These are phyloP conservation scores for Pentamera pediparva DNA, from an alignment of 53 echinoderm and acorn worm species.

Conservation along the genomic window DNA sequence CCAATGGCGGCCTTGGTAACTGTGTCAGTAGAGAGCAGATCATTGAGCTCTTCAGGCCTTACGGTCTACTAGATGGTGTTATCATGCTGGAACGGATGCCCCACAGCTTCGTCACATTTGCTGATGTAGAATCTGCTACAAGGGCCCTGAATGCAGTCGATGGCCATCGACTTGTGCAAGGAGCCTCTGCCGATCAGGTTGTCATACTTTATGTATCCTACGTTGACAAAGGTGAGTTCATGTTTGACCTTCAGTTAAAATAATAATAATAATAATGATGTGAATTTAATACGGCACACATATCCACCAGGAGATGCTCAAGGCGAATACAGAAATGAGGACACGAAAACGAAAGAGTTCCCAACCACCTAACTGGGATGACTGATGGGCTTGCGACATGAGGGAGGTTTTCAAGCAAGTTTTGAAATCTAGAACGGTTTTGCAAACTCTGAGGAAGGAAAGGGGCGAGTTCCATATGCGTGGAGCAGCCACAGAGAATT, in stretches of 20 bases:
- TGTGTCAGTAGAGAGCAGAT: slow-evolving; percentile 66
- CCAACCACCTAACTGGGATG: no score
- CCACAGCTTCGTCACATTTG: slow-evolving; percentile 77
- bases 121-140: slow-evolving; percentile 27
- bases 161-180: slow-evolving; percentile 47
- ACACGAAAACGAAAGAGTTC: no score
- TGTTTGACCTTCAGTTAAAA: neutral
- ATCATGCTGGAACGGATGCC: slow-evolving; percentile 79
- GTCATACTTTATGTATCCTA: slow-evolving; percentile 71
- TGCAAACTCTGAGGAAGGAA: no score
- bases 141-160: slow-evolving; percentile 59
- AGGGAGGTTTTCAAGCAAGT: no score
- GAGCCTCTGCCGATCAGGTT: slow-evolving; percentile 8
- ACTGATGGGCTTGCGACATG: no score
- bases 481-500: no score
- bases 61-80: slow-evolving; percentile 61
- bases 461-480: no score
- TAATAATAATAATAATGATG: neutral
- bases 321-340: no score
- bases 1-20: slow-evolving; percentile 90
- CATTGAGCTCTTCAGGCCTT: slow-evolving; percentile 51
- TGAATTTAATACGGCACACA: no score
- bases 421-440: no score
- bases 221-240: slow-evolving; percentile 63
- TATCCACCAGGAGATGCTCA: no score